Percentiles rank a stretch among this genome's conserved stretches.
These are phyloP conservation scores for Arothron firmamentum DNA, from an alignment of 2,113 vertebrate species.

Conservation along the genomic window DNA sequence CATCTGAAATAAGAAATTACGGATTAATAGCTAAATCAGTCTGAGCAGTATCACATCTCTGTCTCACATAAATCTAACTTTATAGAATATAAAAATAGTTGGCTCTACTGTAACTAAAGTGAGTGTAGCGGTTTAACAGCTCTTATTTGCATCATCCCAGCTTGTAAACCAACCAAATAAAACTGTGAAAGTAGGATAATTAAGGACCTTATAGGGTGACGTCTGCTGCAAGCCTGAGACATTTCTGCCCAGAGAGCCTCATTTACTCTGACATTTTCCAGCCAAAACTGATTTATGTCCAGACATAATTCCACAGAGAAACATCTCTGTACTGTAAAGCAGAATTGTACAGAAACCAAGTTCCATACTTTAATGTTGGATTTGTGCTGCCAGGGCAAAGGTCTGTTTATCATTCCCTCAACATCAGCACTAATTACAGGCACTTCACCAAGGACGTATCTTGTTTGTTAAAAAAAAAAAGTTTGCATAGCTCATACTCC, in stretches of 20 bases:
- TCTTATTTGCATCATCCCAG: conserved; percentile 18
- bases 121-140: background rate
- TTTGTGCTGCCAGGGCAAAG: conserved; percentile 1
- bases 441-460: background rate
- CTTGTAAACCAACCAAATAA: conserved; percentile 6
- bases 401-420: conserved; percentile 14
- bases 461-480: no score
- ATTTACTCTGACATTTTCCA: no score
- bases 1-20: background rate
- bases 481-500: no score
- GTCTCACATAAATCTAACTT: background rate
- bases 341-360: background rate
- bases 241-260: background rate
- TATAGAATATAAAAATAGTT: background rate
- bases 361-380: background rate
- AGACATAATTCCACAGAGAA: no score
- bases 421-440: conserved; percentile 12
- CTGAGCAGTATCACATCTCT: background rate
- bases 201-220: conserved; percentile 13
- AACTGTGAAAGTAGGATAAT: conserved; percentile 19
- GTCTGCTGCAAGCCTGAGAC: conserved; percentile 1
- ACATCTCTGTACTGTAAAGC: no score
- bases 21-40: background rate
- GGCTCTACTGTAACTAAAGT: background rate
- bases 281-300: no score